Evolutionary conservation across 2,888 invertebrate genomes (phyloP), one percentile per base, ranked within the genome.

Genomic region (Miltochrista miniata): DNA sequence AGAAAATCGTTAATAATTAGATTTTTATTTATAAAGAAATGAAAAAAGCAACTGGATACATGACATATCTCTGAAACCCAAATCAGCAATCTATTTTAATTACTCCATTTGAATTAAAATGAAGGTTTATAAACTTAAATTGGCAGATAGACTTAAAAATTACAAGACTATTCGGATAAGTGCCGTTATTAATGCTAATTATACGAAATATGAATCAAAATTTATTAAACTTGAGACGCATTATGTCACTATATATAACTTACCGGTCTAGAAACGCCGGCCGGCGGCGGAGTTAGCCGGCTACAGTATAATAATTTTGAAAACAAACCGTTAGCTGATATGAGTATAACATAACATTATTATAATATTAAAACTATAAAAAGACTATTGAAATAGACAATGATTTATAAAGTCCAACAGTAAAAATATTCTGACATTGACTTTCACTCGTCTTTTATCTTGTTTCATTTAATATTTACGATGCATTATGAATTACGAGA

Each of bases 181-280:
- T 24, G 5, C 18, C 18, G 12, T 10, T 31, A 31, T 1, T 31
- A 31, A 31, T 31, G 31, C 31, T 31, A 31, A 31, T 10, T 31
- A 31, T 31, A 31, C 3, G n/a, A 7, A 31, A 31, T 31, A 15
- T 38, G 38, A n/a, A 18, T 14, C 24, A 7, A 0, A 38, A 24
- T 24, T 11, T 11, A 18, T 24, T 14, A 38, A 10, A n/a, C n/a
- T 38, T 38, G 34, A 13, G 15, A 46, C 13, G 7, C 13, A 42
- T 50, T 51, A 51, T 45, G 39, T 45, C 40, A 40, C 8, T 30
- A n/a, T 24, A 31, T 13, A 3, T 4, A 12, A 8, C 15, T 18
- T n/a, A 14, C 11, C 18, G 37, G 41, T 15, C n/a, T 12, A 5
- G 24, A 42, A 52, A 40, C 10, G 44, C 52, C 52, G 48, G 47